Evolutionary conservation across 2,113 vertebrate genomes (phyloP).

Genomic region (Odocoileus hemionus): DNA sequence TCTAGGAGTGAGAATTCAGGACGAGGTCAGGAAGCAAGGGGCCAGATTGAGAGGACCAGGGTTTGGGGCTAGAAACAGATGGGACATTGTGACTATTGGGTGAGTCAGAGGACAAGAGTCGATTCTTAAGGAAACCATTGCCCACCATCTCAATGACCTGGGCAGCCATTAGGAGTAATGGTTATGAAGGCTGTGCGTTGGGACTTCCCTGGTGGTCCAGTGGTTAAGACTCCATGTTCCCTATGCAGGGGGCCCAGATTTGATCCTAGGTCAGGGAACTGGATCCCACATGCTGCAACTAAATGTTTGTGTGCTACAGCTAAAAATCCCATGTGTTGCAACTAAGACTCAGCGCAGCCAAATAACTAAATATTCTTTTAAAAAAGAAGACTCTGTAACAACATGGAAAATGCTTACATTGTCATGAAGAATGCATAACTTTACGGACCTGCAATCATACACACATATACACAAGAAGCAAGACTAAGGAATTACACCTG

Average conservation of each 20-base stretch:
- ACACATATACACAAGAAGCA: not conserved
- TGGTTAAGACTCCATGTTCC: not conserved
- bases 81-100: not conserved
- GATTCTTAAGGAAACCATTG: not conserved
- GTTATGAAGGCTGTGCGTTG: not conserved
- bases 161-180: not conserved
- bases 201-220: not conserved
- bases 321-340: not conserved
- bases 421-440: not conserved
- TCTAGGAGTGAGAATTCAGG: not conserved
- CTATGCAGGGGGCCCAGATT: not conserved
- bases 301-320: not conserved
- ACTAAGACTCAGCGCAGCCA: not conserved
- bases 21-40: not conserved
- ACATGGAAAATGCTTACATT: not conserved
- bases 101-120: not conserved
- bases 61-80: not conserved
- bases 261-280: not conserved
- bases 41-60: not conserved
- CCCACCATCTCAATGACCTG: not conserved
- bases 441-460: not conserved
- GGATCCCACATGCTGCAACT: not conserved
- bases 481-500: not conserved
- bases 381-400: not conserved
- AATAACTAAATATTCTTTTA: not conserved